These are phyloP conservation scores for Calyptommatus sinebrachiatus DNA, from an alignment of 2,113 vertebrate genomes.

Conservation along the genomic window DNA sequence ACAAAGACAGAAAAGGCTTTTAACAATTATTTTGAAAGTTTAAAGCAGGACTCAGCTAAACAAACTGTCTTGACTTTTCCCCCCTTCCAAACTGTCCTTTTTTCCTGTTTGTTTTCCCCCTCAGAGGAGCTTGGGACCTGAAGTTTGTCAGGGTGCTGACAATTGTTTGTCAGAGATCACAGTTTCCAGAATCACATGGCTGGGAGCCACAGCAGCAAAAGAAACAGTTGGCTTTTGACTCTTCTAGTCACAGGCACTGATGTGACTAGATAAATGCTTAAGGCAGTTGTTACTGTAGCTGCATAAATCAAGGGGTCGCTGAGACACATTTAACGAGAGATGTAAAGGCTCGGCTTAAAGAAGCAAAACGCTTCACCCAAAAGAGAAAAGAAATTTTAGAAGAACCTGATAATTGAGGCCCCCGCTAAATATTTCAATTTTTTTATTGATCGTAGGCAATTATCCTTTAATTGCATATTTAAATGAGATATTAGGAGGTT, in stretches of 20 bases:
- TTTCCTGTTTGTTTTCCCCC: neutral
- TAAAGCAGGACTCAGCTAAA: neutral
- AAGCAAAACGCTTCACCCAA: conserved; percentile 70
- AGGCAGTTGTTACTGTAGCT: conserved; percentile 38
- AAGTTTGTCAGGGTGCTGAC: conserved; percentile 6
- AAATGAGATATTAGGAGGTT: conserved; percentile 88
- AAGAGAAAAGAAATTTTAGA: conserved; percentile 5
- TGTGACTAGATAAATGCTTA: conserved; percentile 1
- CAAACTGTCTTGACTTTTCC: neutral
- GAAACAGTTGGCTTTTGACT: conserved; percentile 35
- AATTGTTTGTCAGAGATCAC: conserved; percentile 8
- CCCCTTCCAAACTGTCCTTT: neutral
- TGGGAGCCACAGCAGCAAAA: neutral
- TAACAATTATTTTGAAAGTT: neutral
- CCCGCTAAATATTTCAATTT: conserved; percentile 83
- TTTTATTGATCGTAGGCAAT: conserved; percentile 91
- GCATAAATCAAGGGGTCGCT: conserved; percentile 39
- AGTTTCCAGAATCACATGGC: conserved; percentile 1
- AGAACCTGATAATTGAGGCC: conserved; percentile 68
- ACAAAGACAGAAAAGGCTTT: conserved; percentile 20
- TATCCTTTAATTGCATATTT: conserved; percentile 91
- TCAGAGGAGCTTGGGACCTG: neutral
- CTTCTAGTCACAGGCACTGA: neutral
- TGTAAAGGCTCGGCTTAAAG: conserved; percentile 54
- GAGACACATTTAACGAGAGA: conserved; percentile 65